Evolutionary conservation across 2,888 invertebrate species (phyloP).

Genomic region (Creontiades dilutus): DNA sequence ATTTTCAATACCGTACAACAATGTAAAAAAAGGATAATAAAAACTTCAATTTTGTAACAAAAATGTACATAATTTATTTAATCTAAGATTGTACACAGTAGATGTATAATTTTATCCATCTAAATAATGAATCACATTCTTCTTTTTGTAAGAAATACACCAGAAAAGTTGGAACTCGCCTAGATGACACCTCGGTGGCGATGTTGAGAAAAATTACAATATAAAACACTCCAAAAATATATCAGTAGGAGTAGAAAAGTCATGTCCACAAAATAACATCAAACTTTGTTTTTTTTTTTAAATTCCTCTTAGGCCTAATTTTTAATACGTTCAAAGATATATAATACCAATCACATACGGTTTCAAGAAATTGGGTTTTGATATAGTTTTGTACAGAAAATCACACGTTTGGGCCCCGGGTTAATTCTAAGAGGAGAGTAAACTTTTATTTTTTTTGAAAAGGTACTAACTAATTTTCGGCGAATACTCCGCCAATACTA

Average conservation of each 20-base stretch:
- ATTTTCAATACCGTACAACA: not conserved
- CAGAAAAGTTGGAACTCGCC: slow-evolving; percentile 51
- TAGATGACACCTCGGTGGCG: not conserved
- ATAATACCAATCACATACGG: slow-evolving; percentile 70
- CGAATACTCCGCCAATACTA: not conserved
- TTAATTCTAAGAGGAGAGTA: slow-evolving; percentile 49
- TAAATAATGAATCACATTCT: slow-evolving; percentile 64
- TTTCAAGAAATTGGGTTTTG: slow-evolving; percentile 69
- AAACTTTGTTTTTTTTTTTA: slow-evolving; percentile 49
- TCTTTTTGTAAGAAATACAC: slow-evolving; percentile 46
- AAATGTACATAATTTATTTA: slow-evolving; percentile 63
- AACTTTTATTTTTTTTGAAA: too few species aligned
- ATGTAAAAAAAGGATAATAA: slow-evolving; percentile 8
- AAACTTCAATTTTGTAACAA: slow-evolving; percentile 45
- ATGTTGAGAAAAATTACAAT: slow-evolving; percentile 38
- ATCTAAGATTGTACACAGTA: slow-evolving; percentile 63
- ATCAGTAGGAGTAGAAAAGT: slow-evolving; percentile 59
- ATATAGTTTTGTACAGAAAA: slow-evolving; percentile 65
- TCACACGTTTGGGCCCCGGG: slow-evolving; percentile 71
- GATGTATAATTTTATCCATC: slow-evolving; percentile 55
- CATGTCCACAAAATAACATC: slow-evolving; percentile 59
- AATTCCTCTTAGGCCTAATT: slow-evolving; percentile 57
- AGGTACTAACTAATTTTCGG: not conserved
- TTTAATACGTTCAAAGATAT: slow-evolving; percentile 63
- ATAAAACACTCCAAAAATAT: slow-evolving; percentile 72